A percentile compares a stretch with the other conserved stretches of the same genome.
Evolutionary conservation across 2,797 vertebrate species (phyloP).

Genomic region (Serranus cabrilla): DNA sequence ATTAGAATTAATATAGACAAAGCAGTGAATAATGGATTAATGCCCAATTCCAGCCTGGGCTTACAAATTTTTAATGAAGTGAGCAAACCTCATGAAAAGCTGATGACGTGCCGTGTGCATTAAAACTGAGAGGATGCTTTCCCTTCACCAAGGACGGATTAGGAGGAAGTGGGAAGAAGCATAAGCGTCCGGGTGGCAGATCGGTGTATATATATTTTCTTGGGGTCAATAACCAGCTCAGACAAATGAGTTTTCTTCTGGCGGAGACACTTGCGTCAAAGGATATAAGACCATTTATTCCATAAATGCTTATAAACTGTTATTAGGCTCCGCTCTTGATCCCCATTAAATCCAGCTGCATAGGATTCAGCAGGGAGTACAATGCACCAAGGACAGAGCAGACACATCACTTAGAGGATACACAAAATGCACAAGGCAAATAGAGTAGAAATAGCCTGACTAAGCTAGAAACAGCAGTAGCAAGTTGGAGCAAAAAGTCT

Average conservation of each 20-base stretch:
- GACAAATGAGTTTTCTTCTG: constrained; percentile 36
- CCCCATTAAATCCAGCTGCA: constrained; percentile 63
- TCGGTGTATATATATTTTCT: constrained; percentile 31
- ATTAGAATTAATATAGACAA: constrained; percentile 57
- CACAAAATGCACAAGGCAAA: constrained; percentile 64
- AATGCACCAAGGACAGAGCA: constrained; percentile 64
- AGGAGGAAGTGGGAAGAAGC: constrained; percentile 24
- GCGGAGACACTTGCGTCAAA: constrained; percentile 33
- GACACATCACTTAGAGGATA: constrained; percentile 51
- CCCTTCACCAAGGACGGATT: constrained; percentile 11
- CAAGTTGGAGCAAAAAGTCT: constrained; percentile 31
- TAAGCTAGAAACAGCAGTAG: constrained; percentile 47
- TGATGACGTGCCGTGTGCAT: constrained; percentile 45
- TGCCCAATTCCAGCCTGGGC: constrained; percentile 51
- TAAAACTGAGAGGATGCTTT: constrained; percentile 44
- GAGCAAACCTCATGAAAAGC: constrained; percentile 56
- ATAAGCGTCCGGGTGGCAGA: constrained; percentile 10
- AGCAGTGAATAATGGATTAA: constrained; percentile 59
- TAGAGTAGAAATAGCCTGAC: constrained; percentile 57
- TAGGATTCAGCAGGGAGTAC: constrained; percentile 55
- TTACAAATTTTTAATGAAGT: constrained; percentile 58
- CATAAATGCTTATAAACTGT: constrained; percentile 57
- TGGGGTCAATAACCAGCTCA: constrained; percentile 24
- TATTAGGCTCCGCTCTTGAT: constrained; percentile 58
- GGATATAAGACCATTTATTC: constrained; percentile 49